A percentile compares a stretch with the other conserved stretches of the same genome.
Conservation (phyloP, 1,140 invertebrate species). For the Arctopsyche grandis region DNA sequence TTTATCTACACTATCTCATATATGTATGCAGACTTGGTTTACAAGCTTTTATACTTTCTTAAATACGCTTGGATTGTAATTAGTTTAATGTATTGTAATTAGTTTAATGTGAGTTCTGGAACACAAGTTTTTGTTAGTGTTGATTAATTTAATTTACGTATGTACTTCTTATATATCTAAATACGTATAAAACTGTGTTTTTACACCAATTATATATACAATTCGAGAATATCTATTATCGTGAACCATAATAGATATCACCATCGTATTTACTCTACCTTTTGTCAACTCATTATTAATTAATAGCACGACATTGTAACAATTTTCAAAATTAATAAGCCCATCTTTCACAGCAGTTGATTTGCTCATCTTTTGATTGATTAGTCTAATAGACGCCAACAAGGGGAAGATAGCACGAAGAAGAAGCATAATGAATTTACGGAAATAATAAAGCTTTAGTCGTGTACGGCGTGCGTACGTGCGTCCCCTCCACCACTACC, state of each 20-base stretch:
- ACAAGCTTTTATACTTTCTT: no score
- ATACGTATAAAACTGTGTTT: no score
- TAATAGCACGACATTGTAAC: constrained; percentile 1
- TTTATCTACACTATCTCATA: no score
- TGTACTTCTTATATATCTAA: no score
- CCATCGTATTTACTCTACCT: background rate
- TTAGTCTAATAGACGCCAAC: background rate
- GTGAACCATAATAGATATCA: background rate
- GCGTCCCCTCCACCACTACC: background rate
- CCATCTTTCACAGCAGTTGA: constrained; percentile 22
- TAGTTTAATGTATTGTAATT: no score
- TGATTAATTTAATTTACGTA: no score
- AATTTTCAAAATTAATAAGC: constrained; percentile 28
- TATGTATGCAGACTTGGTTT: no score
- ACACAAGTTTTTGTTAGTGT: no score
- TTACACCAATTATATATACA: no score
- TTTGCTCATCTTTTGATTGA: constrained; percentile 29
- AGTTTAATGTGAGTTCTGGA: no score
- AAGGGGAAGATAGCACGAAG: background rate
- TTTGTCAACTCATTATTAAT: background rate
- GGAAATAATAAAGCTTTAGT: constrained; percentile 15
- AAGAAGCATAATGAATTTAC: constrained; percentile 22
- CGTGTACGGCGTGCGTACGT: background rate
- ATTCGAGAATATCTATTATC: no score
- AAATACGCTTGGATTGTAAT: no score